These are phyloP conservation scores for Mergus octosetaceus DNA, from an alignment of 2,797 vertebrate genomes.

Conservation along the genomic window DNA sequence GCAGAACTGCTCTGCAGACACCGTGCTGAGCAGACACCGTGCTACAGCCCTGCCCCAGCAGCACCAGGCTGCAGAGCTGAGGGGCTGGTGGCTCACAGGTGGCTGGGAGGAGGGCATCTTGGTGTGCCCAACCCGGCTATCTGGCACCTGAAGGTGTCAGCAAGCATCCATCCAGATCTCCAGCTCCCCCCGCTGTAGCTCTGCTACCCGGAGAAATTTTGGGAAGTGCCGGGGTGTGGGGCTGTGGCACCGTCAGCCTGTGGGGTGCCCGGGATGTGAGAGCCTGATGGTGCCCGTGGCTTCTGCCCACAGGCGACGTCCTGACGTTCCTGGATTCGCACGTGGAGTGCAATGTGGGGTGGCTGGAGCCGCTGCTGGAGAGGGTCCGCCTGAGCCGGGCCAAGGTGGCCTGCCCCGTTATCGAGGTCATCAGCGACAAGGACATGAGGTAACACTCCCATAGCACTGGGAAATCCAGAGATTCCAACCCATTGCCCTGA, in stretches of 20 bases:
- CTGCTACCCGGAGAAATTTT: too few relatives aligned
- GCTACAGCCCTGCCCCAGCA: not conserved
- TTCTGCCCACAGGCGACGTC: constrained; percentile 82
- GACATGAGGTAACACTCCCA: constrained; percentile 89
- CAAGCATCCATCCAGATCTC: too few relatives aligned
- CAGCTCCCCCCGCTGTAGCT: too few relatives aligned
- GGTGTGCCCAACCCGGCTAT: too few relatives aligned
- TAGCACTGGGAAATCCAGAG: accelerated
- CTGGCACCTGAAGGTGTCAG: too few relatives aligned
- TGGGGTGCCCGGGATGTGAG: not conserved
- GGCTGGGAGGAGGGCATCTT: too few relatives aligned
- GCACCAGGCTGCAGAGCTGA: too few relatives aligned
- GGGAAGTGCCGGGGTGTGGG: too few relatives aligned
- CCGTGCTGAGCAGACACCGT: too few relatives aligned
- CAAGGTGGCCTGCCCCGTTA: constrained; percentile 95
- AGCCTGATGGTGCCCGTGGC: not conserved
- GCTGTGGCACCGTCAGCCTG: not conserved
- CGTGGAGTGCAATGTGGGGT: constrained; percentile 95
- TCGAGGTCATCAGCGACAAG: constrained; percentile 95
- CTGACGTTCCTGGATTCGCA: constrained; percentile 97
- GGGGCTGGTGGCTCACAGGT: too few relatives aligned
- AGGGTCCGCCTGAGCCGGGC: constrained; percentile 84
- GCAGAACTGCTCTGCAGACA: not conserved
- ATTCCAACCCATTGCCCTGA: accelerated
- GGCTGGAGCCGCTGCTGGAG: constrained; percentile 96